A percentile compares a stretch with the other conserved stretches of the same genome.
Evolutionary conservation across 2,888 invertebrate species (phyloP).

Genomic region (Himalopsyche anomala): DNA sequence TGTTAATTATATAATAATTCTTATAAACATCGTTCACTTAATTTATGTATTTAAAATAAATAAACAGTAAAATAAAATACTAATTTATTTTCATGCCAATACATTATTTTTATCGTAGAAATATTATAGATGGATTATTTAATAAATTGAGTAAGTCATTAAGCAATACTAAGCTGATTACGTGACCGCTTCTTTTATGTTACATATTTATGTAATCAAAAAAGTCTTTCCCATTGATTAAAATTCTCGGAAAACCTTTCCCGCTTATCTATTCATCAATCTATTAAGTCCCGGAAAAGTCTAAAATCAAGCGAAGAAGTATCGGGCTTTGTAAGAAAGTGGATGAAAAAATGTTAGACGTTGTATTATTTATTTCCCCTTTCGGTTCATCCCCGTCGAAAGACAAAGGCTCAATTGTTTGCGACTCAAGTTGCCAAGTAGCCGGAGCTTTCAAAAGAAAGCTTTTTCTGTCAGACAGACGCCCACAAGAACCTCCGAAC

Average conservation of each 20-base stretch:
- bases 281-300: slow-evolving; percentile 1
- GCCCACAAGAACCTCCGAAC: neutral
- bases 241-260: neutral
- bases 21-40: too few species aligned
- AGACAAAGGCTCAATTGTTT: slow-evolving; percentile 31
- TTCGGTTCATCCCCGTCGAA: slow-evolving; percentile 25
- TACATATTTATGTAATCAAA: neutral
- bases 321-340: slow-evolving; percentile 26
- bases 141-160: too few species aligned
- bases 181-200: too few species aligned
- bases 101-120: too few species aligned
- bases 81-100: too few species aligned
- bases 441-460: slow-evolving; percentile 30
- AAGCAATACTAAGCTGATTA: too few species aligned
- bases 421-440: slow-evolving; percentile 31
- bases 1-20: too few species aligned
- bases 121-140: too few species aligned
- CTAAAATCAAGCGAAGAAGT: slow-evolving; percentile 27
- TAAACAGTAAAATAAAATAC: too few species aligned
- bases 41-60: too few species aligned
- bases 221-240: neutral
- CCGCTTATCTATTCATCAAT: slow-evolving; percentile 34
- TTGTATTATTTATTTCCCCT: slow-evolving; percentile 34
- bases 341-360: slow-evolving; percentile 21
- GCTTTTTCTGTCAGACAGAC: slow-evolving; percentile 34